phyloP scores from a whole-genome alignment of 2,797 vertebrate genomes.

The Psittacula derbiana region DNA sequence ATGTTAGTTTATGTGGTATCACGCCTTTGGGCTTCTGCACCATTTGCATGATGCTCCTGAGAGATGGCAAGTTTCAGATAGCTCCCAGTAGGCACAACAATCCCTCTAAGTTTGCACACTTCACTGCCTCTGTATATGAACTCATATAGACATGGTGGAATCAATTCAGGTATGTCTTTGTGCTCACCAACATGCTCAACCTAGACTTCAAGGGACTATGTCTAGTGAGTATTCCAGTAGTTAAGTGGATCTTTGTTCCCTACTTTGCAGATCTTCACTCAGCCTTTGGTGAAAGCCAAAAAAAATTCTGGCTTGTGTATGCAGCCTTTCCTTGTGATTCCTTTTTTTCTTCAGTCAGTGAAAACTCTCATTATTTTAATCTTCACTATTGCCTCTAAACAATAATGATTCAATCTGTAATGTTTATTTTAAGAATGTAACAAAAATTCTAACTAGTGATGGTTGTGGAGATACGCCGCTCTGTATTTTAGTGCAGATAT shows the following conservation, averaged over 20 bases:
- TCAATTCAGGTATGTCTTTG: background rate
- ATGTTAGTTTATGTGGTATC: background rate
- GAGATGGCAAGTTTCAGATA: background rate
- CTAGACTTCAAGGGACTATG: background rate
- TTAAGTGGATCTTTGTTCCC: background rate
- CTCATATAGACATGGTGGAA: background rate
- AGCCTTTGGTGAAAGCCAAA: background rate
- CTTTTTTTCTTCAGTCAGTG: background rate
- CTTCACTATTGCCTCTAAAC: background rate
- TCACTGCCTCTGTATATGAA: background rate
- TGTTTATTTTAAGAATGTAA: background rate
- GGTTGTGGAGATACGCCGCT: background rate
- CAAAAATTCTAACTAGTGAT: background rate
- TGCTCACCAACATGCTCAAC: background rate
- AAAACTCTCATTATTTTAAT: background rate
- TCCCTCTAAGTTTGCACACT: background rate
- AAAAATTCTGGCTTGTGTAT: background rate
- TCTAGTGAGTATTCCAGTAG: background rate
- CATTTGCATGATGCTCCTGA: background rate
- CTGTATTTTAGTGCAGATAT: background rate
- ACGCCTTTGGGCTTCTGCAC: background rate
- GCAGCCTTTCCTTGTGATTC: background rate
- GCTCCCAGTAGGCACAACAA: accelerated
- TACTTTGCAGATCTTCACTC: background rate
- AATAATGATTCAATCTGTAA: background rate